phyloP scores from a whole-genome alignment of 2,113 vertebrate species.

The Tretioscincus oriximinensis region DNA sequence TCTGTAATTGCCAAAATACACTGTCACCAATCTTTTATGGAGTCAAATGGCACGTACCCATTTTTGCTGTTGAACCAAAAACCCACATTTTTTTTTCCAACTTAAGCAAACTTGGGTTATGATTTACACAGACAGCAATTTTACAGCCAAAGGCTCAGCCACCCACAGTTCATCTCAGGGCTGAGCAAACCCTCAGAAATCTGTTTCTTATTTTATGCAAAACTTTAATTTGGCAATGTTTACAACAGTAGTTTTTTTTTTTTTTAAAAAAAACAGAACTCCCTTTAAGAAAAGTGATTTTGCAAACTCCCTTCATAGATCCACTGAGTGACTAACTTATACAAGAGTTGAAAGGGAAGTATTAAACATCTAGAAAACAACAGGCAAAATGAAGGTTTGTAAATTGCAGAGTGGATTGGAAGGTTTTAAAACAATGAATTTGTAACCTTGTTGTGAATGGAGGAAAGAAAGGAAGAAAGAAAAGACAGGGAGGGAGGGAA shows the following conservation, averaged over 20 bases:
- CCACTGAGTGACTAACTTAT: conserved; percentile 63
- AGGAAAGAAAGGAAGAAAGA: neutral
- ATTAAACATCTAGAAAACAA: conserved; percentile 61
- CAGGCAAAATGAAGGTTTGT: conserved; percentile 81
- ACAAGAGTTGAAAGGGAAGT: conserved; percentile 58
- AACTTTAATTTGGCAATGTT: conserved; percentile 75
- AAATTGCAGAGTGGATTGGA: conserved; percentile 23
- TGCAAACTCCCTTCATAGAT: conserved; percentile 66
- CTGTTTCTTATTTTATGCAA: conserved; percentile 80
- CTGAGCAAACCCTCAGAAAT: conserved; percentile 73
- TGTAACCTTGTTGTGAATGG: conserved; percentile 40
- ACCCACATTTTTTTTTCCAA: conserved; percentile 49
- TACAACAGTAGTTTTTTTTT: conserved; percentile 61
- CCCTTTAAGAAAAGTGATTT: conserved; percentile 70
- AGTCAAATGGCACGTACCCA: conserved; percentile 53
- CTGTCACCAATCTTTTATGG: conserved; percentile 42
- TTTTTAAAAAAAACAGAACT: conserved; percentile 51
- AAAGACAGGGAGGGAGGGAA: conserved; percentile 33
- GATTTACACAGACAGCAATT: conserved; percentile 57
- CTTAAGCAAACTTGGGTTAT: conserved; percentile 71
- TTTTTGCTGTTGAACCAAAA: conserved; percentile 62
- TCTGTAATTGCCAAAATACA: conserved; percentile 45
- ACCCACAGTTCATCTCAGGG: conserved; percentile 66
- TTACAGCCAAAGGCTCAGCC: conserved; percentile 64
- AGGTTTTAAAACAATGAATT: neutral